Conservation (phyloP, 1,140 invertebrate species). For the Drosophila lacertosa region DNA sequence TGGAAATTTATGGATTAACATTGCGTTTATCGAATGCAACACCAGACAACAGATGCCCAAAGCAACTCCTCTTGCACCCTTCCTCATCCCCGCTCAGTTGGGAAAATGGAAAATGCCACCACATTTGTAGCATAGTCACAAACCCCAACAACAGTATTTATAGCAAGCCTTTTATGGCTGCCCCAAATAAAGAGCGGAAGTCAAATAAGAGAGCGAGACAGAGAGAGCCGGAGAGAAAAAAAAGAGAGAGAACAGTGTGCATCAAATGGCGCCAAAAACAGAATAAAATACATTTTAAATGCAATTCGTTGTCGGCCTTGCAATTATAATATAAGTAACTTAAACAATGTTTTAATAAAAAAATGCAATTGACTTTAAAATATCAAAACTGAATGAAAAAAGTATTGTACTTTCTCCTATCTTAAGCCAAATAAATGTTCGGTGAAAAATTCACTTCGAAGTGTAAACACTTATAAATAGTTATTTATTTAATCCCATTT, state of each 20-base stretch:
- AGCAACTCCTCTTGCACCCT: too few species aligned
- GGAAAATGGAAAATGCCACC: not conserved
- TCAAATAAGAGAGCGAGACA: not conserved
- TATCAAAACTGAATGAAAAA: too few species aligned
- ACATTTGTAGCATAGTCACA: constrained; percentile 50
- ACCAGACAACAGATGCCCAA: not conserved
- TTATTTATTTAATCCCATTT: too few species aligned
- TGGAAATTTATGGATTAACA: constrained; percentile 41
- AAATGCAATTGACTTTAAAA: too few species aligned
- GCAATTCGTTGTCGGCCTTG: too few species aligned
- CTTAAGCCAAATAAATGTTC: too few species aligned
- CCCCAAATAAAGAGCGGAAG: not conserved
- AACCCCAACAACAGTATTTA: constrained; percentile 52
- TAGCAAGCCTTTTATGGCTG: constrained; percentile 57
- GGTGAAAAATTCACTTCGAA: too few species aligned
- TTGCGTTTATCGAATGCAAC: constrained; percentile 34
- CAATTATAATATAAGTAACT: too few species aligned
- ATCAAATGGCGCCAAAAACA: not conserved
- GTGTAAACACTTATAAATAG: too few species aligned
- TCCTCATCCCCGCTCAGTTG: not conserved
- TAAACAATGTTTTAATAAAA: too few species aligned
- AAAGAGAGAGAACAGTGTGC: constrained; percentile 10
- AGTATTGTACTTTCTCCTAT: too few species aligned
- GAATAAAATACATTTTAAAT: not conserved
- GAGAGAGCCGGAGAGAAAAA: not conserved